Base-by-base conservation (phyloP, 2,888 invertebrate species). In the Syrphus vitripennis region DNA sequence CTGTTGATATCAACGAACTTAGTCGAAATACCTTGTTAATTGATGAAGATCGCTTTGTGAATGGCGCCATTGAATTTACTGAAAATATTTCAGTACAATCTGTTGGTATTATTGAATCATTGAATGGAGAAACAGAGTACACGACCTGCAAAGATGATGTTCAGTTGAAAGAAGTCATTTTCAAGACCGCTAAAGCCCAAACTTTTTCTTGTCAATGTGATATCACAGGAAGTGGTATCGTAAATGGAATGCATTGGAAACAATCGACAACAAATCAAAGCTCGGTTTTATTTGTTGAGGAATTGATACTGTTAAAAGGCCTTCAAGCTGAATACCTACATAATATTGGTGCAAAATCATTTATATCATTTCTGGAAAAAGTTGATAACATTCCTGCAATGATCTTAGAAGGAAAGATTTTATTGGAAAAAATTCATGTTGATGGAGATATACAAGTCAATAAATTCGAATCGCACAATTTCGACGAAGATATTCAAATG, bases 1-100 rank as follows among this genome's bases (percentile, higher is more conserved):
- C 91, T 0, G 89, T 93, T 0, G 92, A 93, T 78, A 88, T 94
- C 10, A 91, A 90, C 0, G 90, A 93, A 88, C 88, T 94, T 2
- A 90, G 93, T 21, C 86, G 90, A 42, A 91, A 93, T 31, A 88
- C 92, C 0, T 90, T 94, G 1, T 92, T 91, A 69, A 87, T 93
- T 16, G 90, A 89, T 53, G 92, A 91, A 14, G 91, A 94, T 87
- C 92, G 92, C 78, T 90, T 89, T 42, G 89, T 92, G 12, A 88
- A 91, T 1, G 87, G 91, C 0, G 90, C 92, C 34, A 87, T 94
- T 2, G 90, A 91, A 19, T 93, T 94, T 79, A 75, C 88, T 0
- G 80, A 90, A 24, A 40, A 21, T 7, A 1, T 88, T 21, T 40
- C 87, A 34, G 75, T 93, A 3, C 86, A 88, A 5, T 89, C 90